Evolutionary conservation across 2,797 vertebrate species (phyloP), one percentile per base, ranked within the genome.

Genomic region (Steatocranus sp.): DNA sequence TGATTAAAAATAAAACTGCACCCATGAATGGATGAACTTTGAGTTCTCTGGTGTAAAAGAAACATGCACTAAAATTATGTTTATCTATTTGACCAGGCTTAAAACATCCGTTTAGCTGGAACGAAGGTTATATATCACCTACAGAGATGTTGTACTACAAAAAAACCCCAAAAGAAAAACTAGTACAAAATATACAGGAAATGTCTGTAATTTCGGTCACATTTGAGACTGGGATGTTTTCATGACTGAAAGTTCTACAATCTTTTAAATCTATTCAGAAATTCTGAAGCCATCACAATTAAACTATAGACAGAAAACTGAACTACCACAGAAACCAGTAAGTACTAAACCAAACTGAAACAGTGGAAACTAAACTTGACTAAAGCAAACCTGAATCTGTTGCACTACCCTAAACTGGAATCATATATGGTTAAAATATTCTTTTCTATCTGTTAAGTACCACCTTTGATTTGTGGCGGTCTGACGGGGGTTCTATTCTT

Each of bases 281-380:
- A 20, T 20, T 34, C 2, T 36, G 32, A 63, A 20, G 11, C 11
- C 58, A 1, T 63, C 34, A 23, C 3, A 63, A 20, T 63, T 5
- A 36, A 36, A 4, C 2, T 0, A 20, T 0, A 20, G n/a, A 38
- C 61, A 38, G 34, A 38, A 9, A 66, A 66, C 34, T 23, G 18
- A 36, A 36, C 34, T 63, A 23, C 4, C 7, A 63, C 32, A 63
- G 34, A 38, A 63, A 63, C n/a, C 11, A 63, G 11, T 63, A 36
- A 61, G 18, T n/a, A 61, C 9, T 14, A 11, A 0, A 12, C 32
- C 10, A 38, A 38, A 63, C 7, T 63, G 4, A 14, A 63, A 63
- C 32, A 36, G 11, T 58, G 56, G 56, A 58, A 58, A 58, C 27
- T 34, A 34, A 58, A 34, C 17, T n/a, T 3, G 51, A 56, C 25